Evolutionary conservation across 2,113 vertebrate species (phyloP).

Genomic region (Azemiops feae): DNA sequence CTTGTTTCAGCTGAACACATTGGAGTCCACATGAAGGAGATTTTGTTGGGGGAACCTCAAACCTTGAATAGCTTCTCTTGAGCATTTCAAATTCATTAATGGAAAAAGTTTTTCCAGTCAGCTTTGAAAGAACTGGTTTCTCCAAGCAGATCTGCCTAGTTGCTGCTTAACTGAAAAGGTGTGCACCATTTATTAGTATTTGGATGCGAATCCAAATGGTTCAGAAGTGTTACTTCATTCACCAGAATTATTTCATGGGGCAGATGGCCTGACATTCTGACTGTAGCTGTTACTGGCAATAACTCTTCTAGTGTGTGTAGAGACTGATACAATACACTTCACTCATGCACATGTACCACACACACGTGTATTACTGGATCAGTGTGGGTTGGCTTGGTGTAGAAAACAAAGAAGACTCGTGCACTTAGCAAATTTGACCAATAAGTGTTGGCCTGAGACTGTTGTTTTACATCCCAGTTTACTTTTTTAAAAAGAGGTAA

Average conservation of each 20-base stretch:
- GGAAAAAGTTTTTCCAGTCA: conserved; percentile 56
- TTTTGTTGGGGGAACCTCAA: conserved; percentile 32
- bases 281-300: conserved; percentile 74
- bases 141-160: conserved; percentile 57
- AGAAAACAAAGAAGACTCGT: conserved; percentile 63
- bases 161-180: conserved; percentile 61
- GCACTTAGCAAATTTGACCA: conserved; percentile 72
- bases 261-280: conserved; percentile 57
- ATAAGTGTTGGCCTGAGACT: conserved; percentile 77
- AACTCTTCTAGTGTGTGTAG: conserved; percentile 57
- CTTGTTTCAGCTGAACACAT: conserved; percentile 93
- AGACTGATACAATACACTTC: conserved; percentile 64
- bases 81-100: conserved; percentile 65
- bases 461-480: conserved; percentile 70
- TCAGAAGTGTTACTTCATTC: conserved; percentile 65
- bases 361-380: conserved; percentile 30
- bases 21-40: conserved; percentile 92
- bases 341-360: conserved; percentile 51
- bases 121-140: conserved; percentile 63
- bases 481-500: conserved; percentile 71
- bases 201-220: conserved; percentile 58
- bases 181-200: conserved; percentile 50
- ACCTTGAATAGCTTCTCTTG: conserved; percentile 64
- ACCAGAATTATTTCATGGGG: conserved; percentile 59
- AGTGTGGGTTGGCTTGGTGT: conserved; percentile 41